Conservation (phyloP, 53 echinoderm and acorn worm species). For the Stichopus horrens region DNA sequence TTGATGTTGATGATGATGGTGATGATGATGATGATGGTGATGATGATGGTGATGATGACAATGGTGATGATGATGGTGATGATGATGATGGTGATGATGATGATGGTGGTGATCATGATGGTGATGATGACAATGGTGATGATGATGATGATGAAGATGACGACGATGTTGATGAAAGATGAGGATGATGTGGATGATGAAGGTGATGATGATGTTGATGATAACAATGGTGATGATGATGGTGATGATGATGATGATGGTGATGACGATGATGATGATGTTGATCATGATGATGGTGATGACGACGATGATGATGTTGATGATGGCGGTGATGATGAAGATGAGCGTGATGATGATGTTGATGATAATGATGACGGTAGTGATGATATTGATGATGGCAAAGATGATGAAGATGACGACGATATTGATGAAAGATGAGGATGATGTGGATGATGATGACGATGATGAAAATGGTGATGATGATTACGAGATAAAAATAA, state of each 20-base stretch:
- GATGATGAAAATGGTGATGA: background rate
- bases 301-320: background rate
- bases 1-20: slow-evolving; percentile 27
- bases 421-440: background rate
- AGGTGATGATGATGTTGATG: background rate
- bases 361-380: slow-evolving; percentile 11
- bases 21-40: slow-evolving; percentile 14
- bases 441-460: background rate
- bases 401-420: slow-evolving; percentile 27
- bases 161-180: slow-evolving; percentile 1
- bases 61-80: slow-evolving; percentile 32
- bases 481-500: background rate
- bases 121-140: slow-evolving; percentile 46
- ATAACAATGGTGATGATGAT: background rate
- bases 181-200: background rate
- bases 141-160: slow-evolving; percentile 34
- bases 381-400: slow-evolving; percentile 8
- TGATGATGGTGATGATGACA: slow-evolving; percentile 2
- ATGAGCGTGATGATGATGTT: slow-evolving; percentile 25
- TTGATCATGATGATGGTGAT: slow-evolving; percentile 25
- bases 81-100: slow-evolving; percentile 33
- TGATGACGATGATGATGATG: slow-evolving; percentile 24
- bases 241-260: background rate
- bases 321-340: slow-evolving; percentile 24
- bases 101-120: slow-evolving; percentile 8